Percentiles rank a stretch among this genome's conserved stretches.
phyloP scores from a whole-genome alignment of 2,888 invertebrate genomes.

The Drosophila limbata region DNA sequence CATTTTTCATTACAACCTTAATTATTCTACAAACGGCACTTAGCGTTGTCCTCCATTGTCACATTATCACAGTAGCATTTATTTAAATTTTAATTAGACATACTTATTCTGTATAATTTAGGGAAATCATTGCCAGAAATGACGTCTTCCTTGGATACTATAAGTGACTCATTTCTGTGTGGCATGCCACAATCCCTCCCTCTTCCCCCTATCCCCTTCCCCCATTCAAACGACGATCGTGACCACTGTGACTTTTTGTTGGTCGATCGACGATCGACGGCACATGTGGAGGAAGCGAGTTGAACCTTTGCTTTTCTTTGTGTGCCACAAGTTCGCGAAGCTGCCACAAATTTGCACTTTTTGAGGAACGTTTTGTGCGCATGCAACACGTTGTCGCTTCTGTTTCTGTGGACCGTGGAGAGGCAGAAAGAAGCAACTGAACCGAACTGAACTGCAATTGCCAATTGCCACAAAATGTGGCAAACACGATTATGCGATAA shows the following conservation, averaged over 20 bases:
- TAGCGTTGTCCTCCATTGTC: not conserved
- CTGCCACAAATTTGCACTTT: constrained; percentile 75
- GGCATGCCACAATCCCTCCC: constrained; percentile 9
- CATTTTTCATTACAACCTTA: no score
- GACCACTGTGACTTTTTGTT: constrained; percentile 65
- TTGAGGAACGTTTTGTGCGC: constrained; percentile 56
- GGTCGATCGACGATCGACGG: constrained; percentile 26
- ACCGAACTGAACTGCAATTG: constrained; percentile 31
- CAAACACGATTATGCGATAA: constrained; percentile 67
- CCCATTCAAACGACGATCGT: constrained; percentile 48
- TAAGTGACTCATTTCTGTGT: constrained; percentile 49
- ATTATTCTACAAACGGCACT: no score
- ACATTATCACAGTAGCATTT: not conserved
- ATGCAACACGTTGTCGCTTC: constrained; percentile 56
- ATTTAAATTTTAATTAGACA: not conserved
- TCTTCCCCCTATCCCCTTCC: not conserved
- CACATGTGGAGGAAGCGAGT: constrained; percentile 32
- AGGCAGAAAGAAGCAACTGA: not conserved
- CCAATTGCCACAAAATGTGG: constrained; percentile 46
- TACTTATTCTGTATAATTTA: not conserved
- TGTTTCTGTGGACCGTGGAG: constrained; percentile 24
- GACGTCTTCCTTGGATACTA: constrained; percentile 11
- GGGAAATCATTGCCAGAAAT: constrained; percentile 4
- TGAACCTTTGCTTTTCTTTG: not conserved
- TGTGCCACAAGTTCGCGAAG: constrained; percentile 37